Base-by-base conservation (phyloP, 2,888 invertebrate species). In the Tenthredo mesomela region DNA sequence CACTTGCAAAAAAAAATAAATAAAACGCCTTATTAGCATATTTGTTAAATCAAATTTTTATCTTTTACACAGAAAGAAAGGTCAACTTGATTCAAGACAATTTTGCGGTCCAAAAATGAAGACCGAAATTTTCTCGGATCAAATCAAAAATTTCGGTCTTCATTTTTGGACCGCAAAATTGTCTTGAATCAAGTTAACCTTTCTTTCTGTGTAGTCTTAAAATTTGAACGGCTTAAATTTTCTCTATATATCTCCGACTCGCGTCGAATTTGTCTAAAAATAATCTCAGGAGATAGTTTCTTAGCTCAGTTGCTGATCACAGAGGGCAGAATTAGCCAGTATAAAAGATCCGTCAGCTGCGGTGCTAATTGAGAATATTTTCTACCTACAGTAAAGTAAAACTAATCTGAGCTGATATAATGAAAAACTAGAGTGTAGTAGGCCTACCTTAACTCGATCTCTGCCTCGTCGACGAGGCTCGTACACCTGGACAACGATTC, bases 381-480 rank as follows among this genome's bases (percentile, higher is more conserved):
- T 33, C 43, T 25, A n/a, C 15, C 29, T 29, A n/a, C n/a, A n/a
- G 4, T n/a, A 2, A 43, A n/a, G 21, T 73, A 43, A 0, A 21
- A 6, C 71, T 40, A 40, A 40, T 71, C 40, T 12, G 40, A 10
- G 61, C 58, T 21, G 21, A 10, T 61, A 12, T 61, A 2, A 25
- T 25, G 25, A 4, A 25, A 61, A 61, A 0, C 25, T 25, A 3
- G n/a, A 54, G 47, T 18, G n/a, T 3, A 21, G n/a, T 3, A 21
- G 58, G 25, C 70, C 67, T 85, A 85, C 85, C 85, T 85, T 82
- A 82, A 85, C 21, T 85, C 85, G 50, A 71, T 67, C 18, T 85
- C 85, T 21, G 85, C 47, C 25, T 85, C 82, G 12, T 67, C 82
- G 5, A 58, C 71, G 50, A 82, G 47, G 10, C 85, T 82, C 21